A percentile compares a stretch with the other conserved stretches of the same genome.
phyloP scores from a whole-genome alignment of 2,888 invertebrate species.

The Leucophora obtusa region DNA sequence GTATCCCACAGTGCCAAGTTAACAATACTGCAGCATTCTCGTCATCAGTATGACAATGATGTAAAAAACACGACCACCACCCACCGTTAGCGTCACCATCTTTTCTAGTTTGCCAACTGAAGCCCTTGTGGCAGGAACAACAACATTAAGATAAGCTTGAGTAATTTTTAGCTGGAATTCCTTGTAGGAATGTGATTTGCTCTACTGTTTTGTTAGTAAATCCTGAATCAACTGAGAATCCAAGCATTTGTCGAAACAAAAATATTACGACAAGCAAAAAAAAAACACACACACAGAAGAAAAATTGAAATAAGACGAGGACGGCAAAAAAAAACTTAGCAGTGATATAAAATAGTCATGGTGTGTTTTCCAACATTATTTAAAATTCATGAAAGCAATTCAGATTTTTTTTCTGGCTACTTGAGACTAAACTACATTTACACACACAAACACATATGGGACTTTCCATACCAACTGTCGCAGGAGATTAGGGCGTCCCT shows the following conservation, averaged over 20 bases:
- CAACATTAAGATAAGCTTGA: conserved; percentile 63
- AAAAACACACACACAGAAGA: conserved; percentile 1
- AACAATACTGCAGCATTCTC: neutral
- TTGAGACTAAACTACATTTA: conserved; percentile 41
- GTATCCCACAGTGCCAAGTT: neutral
- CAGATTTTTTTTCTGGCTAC: conserved; percentile 54
- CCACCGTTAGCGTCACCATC: conserved; percentile 17
- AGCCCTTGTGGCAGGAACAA: conserved; percentile 59
- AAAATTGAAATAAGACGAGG: conserved; percentile 15
- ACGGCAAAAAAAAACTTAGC: conserved; percentile 19
- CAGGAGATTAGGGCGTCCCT: too few species aligned
- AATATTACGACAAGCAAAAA: conserved; percentile 10
- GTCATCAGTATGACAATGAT: neutral
- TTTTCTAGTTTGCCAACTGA: conserved; percentile 49
- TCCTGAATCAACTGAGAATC: conserved; percentile 46
- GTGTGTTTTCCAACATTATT: conserved; percentile 46
- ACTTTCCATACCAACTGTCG: too few species aligned
- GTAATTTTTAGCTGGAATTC: conserved; percentile 63
- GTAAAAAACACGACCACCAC: neutral
- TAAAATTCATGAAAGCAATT: conserved; percentile 62
- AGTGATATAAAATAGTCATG: conserved; percentile 57
- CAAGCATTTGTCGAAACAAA: conserved; percentile 50
- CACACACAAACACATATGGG: conserved; percentile 1
- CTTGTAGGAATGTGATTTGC: conserved; percentile 64
- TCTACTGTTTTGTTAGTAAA: conserved; percentile 59